Evolutionary conservation across 2,113 vertebrate genomes (phyloP).

Genomic region (Mirza zaza): DNA sequence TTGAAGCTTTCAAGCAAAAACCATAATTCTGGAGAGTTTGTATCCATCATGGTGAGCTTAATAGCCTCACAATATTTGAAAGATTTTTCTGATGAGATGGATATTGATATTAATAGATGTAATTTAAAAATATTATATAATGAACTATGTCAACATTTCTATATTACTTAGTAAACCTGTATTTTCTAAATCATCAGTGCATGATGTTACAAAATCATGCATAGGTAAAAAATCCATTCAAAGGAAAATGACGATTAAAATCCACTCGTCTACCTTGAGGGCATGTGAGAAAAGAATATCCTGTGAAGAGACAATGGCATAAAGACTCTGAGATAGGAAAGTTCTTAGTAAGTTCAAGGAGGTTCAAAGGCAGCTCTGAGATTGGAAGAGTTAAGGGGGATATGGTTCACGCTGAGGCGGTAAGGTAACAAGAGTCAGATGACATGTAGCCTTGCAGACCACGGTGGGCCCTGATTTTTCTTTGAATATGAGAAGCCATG

Average conservation of each 20-base stretch:
- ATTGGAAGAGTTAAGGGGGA: neutral
- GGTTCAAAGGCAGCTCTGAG: neutral
- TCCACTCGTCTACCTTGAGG: neutral
- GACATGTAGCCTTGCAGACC: neutral
- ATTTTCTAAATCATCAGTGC: neutral
- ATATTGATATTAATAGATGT: neutral
- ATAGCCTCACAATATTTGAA: neutral
- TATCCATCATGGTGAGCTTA: neutral
- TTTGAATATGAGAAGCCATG: neutral
- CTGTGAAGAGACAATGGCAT: neutral
- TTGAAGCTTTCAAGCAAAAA: neutral
- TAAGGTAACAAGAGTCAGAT: neutral
- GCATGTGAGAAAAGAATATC: neutral
- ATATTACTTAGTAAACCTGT: neutral
- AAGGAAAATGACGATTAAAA: neutral
- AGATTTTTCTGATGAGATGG: neutral
- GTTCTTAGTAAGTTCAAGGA: neutral
- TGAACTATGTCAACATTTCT: neutral
- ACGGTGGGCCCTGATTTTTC: neutral
- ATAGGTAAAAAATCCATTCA: neutral
- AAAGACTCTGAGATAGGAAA: neutral
- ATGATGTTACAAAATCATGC: neutral
- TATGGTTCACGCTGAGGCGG: neutral
- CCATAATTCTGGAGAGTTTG: neutral
- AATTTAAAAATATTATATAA: neutral